A percentile compares a stretch with the other conserved stretches of the same genome.
These are phyloP conservation scores for Heteromyza rotundicornis DNA, from an alignment of 2,888 invertebrate genomes.

Conservation along the genomic window DNA sequence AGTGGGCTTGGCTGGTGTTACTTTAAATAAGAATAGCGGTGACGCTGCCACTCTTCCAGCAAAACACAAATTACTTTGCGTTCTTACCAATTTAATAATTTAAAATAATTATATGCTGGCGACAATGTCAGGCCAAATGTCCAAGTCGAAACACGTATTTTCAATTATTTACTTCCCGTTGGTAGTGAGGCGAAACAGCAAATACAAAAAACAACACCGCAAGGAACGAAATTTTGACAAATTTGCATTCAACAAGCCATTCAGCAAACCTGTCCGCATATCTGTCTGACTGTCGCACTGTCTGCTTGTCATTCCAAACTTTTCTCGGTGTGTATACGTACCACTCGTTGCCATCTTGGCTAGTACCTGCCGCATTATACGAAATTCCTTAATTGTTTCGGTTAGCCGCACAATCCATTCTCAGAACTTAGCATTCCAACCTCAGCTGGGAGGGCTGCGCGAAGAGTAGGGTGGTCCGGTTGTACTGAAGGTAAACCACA, in stretches of 20 bases:
- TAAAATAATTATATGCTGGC: no score
- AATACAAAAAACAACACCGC: constrained; percentile 5
- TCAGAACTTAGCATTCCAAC: constrained; percentile 55
- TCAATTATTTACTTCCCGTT: constrained; percentile 54
- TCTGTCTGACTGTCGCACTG: constrained; percentile 17
- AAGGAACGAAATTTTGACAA: constrained; percentile 9
- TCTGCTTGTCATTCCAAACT: background rate
- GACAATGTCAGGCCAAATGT: no score
- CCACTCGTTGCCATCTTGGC: background rate
- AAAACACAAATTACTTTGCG: no score
- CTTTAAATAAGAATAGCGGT: no score
- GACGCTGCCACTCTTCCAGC: no score
- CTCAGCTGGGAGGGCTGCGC: constrained; percentile 44
- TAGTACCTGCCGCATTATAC: constrained; percentile 31
- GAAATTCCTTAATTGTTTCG: constrained; percentile 61
- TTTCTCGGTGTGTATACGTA: background rate
- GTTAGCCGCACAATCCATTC: constrained; percentile 62
- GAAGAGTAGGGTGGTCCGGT: background rate
- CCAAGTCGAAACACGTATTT: constrained; percentile 55
- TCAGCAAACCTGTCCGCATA: constrained; percentile 4
- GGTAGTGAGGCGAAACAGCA: background rate
- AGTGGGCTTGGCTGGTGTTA: no score
- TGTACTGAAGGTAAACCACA: constrained; percentile 57
- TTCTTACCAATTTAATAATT: no score
- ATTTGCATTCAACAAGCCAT: constrained; percentile 14